Conservation (phyloP, 2,797 vertebrate genomes). For the Vespertilio murinus region DNA sequence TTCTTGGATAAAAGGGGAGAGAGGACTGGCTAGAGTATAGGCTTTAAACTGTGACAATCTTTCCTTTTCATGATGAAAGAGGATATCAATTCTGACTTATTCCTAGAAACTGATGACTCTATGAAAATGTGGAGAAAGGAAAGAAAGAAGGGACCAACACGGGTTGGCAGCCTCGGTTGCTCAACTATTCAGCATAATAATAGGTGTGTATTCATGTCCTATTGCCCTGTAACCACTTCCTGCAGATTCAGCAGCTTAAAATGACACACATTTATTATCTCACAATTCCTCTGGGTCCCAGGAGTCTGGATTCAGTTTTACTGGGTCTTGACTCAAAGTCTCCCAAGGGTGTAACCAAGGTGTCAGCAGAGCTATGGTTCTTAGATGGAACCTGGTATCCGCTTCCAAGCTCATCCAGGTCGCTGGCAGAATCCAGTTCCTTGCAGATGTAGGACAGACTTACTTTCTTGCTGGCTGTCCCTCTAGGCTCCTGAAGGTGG, state of each 20-base stretch:
- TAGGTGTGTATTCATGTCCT: background rate
- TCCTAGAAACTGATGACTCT: background rate
- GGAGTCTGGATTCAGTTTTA: background rate
- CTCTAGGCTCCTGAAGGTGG: background rate
- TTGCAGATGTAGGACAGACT: background rate
- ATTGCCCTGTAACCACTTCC: background rate
- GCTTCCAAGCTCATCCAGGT: background rate
- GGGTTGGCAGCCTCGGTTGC: background rate
- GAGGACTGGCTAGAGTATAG: background rate
- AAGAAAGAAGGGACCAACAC: background rate
- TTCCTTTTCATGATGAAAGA: conserved; percentile 2
- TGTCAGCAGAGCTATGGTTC: background rate
- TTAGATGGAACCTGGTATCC: background rate
- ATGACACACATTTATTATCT: background rate
- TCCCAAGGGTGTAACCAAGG: background rate
- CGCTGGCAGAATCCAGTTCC: background rate
- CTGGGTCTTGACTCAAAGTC: background rate
- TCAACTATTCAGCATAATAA: background rate
- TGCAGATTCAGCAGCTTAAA: background rate
- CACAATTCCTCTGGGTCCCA: background rate
- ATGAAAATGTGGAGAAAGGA: background rate
- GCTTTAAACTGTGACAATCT: background rate
- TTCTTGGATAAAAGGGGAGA: background rate
- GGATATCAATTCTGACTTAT: background rate
- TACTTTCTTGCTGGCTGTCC: background rate